Evolutionary conservation across 2,113 vertebrate genomes (phyloP).

Genomic region (Terrapene triunguis): DNA sequence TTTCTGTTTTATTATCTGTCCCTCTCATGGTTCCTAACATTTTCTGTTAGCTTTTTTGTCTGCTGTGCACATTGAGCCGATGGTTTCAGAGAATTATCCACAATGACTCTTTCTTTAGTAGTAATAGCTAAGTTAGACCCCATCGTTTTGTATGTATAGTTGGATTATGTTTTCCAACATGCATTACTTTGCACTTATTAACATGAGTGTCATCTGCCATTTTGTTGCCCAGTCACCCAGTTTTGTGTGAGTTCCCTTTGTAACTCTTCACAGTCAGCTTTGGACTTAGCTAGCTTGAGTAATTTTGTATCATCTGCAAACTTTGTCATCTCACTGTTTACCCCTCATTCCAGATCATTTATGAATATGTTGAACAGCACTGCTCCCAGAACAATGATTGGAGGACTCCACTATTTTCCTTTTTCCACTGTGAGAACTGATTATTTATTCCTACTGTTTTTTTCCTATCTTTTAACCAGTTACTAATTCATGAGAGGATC

Average conservation of each 20-base stretch:
- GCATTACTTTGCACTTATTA: not conserved
- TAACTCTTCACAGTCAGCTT: not conserved
- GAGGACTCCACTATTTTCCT: not conserved
- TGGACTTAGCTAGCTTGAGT: not conserved
- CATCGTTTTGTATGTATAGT: too few species aligned
- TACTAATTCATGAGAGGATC: not conserved
- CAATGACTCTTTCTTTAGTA: not conserved
- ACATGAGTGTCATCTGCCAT: not conserved
- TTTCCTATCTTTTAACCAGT: not conserved
- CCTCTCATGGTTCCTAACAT: not conserved
- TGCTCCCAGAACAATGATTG: not conserved
- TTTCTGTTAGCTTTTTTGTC: not conserved
- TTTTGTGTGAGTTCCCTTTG: not conserved
- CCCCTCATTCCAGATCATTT: not conserved
- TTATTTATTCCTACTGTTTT: not conserved
- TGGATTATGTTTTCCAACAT: not conserved
- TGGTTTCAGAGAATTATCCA: not conserved
- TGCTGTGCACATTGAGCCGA: not conserved
- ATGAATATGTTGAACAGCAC: not conserved
- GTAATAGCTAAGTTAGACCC: too few species aligned
- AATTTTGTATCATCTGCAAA: not conserved
- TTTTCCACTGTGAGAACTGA: not conserved
- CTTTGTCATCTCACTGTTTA: not conserved
- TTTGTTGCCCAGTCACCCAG: too few species aligned
- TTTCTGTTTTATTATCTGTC: not conserved